Base-by-base conservation (phyloP, 2,888 invertebrate species). In the Eilema griseolum region DNA sequence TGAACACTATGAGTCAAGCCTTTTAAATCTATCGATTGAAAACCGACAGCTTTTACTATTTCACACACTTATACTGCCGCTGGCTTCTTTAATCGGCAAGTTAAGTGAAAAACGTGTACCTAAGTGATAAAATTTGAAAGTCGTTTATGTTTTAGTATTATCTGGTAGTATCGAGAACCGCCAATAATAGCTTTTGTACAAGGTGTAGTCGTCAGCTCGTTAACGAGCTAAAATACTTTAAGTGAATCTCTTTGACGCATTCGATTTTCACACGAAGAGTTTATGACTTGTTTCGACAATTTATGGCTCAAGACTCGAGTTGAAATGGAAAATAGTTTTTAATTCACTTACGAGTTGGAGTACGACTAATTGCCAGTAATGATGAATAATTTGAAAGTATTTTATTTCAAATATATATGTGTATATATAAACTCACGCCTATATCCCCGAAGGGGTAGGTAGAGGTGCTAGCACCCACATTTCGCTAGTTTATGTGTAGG, bases 181-280 rank as follows among this genome's bases (percentile, higher is more conserved):
- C 56, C 71, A 64, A 62, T 74, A 72, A 59, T 41, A 26, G 67
- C 68, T 33, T 62, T 66, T 63, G 65, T 67, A 56, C 64, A 16
- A 66, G 57, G 46, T 56, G 37, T 72, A 71, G 78, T 72, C 78
- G 74, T 73, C 78, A 69, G 66, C 74, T 81, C 76, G 78, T 85
- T 87, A 87, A 86, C 76, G 84, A 86, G 87, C 81, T 80, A 84
- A 85, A 83, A 76, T 76, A 68, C 66, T 68, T 72, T 73, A 81
- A 71, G 72, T 82, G 82, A 86, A 84, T 85, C 83, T 82, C 73
- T 67, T 80, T 83, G 80, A 87, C 84, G 81, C 80, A 75, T 80
- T 73, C 67, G 52, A 63, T 52, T 37, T 56, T 60, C 63, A 33
- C n/a, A 37, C 12, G 63, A 68, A 20, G 62, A 60, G 59, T 67